Evolutionary conservation across 92 coral and sea anemone species (phyloP), one percentile per base, ranked within the genome.

Genomic region (Phenganax marumi): DNA sequence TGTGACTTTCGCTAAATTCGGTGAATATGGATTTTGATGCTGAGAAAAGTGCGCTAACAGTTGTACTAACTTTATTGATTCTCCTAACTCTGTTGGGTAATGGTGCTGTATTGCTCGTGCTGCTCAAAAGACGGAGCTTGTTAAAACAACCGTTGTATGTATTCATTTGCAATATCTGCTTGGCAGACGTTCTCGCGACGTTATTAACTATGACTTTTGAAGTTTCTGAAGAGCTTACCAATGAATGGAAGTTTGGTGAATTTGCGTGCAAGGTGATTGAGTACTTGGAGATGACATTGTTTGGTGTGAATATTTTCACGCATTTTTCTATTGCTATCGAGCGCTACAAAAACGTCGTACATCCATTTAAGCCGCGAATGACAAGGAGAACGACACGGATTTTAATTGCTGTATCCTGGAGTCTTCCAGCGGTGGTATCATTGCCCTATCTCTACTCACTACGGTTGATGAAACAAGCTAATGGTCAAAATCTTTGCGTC

Each of bases 141-240:
- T 52, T 78, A 18, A 61, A 50, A 17, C 60, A 78, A 63, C 83
- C 83, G 0, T 46, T 78, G 46, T 78, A 78, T 33, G 39, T 78
- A 10, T 78, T 78, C 13, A 62, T 78, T 63, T 47, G 39, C 10
- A 78, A 62, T 23, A 78, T 78, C 33, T 78, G 83, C 46, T 33
- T 62, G 5, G 46, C 83, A 63, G 83, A 78, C 52, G 17, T 78
- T 0, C 25, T 78, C 46, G 83, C 83, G 1, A 43, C 71, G 10
- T 48, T 63, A 12, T 78, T 78, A 57, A 78, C 83, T 10, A 61
- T 78, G 83, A 61, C 83, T 26, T 78, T 78, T 53, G 83, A 78
- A 21, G 83, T 63, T 8, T 56, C 72, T 1, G 83, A 78, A 50
- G 83, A 78, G 49, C 16, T 78, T 12, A 50, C 57, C 10, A 71